A percentile compares a stretch with the other conserved stretches of the same genome.
Conservation (phyloP, 2,888 invertebrate species). For the Parapristionchus giblindavisi region DNA sequence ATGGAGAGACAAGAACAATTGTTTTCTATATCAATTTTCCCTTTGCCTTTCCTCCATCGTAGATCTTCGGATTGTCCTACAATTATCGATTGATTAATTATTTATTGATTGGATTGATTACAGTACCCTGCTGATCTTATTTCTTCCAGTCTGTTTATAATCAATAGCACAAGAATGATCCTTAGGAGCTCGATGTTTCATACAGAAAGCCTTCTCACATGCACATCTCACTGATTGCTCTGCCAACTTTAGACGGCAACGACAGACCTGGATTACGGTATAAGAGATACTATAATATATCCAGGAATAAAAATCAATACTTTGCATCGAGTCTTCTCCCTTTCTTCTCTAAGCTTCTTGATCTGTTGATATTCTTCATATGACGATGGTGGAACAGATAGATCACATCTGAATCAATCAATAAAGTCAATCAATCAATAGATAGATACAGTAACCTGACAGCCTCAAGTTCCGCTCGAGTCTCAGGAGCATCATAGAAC, state of each 20-base stretch:
- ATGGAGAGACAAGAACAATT: no score
- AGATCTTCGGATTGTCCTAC: constrained; percentile 36
- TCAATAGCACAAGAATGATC: constrained; percentile 35
- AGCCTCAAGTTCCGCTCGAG: constrained; percentile 18
- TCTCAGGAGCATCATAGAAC: constrained; percentile 37
- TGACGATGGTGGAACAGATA: constrained; percentile 28
- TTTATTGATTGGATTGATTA: not conserved
- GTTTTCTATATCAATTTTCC: constrained; percentile 26
- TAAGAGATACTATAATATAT: not conserved
- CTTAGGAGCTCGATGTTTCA: constrained; percentile 29
- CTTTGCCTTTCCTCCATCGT: constrained; percentile 34
- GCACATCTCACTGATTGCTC: constrained; percentile 27
- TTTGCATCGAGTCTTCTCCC: constrained; percentile 37
- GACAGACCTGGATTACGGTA: constrained; percentile 33
- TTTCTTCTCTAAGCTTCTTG: constrained; percentile 12
- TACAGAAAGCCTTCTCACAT: constrained; percentile 29
- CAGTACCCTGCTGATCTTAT: constrained; percentile 35
- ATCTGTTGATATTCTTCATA: constrained; percentile 35
- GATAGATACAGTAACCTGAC: constrained; percentile 16
- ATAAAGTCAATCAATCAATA: not conserved
- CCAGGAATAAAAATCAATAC: not conserved
- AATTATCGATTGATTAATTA: constrained; percentile 6
- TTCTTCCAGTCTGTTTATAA: constrained; percentile 34
- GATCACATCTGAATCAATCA: constrained; percentile 6
- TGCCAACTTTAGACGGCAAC: constrained; percentile 12